Percentiles rank a stretch among this genome's conserved stretches.
phyloP scores from a whole-genome alignment of 2,113 vertebrate genomes.

The Phasianus colchicus region DNA sequence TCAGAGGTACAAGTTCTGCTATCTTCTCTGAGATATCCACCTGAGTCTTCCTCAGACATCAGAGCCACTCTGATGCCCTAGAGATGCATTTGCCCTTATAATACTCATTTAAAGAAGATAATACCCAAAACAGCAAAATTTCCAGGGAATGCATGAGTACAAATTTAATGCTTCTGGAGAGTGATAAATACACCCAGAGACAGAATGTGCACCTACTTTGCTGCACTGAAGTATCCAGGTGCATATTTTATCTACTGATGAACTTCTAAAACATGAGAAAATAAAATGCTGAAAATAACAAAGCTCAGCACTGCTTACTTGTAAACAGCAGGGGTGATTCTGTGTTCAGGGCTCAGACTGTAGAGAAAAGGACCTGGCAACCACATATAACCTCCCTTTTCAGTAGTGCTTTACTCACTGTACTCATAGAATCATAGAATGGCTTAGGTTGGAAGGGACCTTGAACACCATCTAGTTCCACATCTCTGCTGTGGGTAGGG shows the following conservation, averaged over 20 bases:
- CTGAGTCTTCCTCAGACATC: background rate
- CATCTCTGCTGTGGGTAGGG: too few relatives aligned
- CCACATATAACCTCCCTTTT: background rate
- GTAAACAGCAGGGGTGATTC: background rate
- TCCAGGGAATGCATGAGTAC: background rate
- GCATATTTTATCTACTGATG: background rate
- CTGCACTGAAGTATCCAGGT: background rate
- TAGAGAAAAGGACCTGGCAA: background rate
- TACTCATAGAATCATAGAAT: background rate
- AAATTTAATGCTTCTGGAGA: background rate
- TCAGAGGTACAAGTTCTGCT: background rate
- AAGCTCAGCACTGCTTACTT: background rate
- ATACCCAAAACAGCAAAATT: background rate
- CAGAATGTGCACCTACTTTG: background rate
- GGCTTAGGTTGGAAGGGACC: too few relatives aligned
- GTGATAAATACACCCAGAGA: background rate
- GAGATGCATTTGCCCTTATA: background rate
- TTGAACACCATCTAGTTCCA: too few relatives aligned
- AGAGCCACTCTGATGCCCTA: background rate
- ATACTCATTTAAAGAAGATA: background rate
- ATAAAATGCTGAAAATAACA: background rate
- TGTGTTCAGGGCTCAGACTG: background rate
- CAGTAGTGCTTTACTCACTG: background rate
- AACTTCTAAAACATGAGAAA: slow-evolving; percentile 5
- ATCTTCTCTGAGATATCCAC: background rate